These are phyloP conservation scores for Virgularia gustaviana DNA, from an alignment of 92 coral and sea anemone species.

Conservation along the genomic window DNA sequence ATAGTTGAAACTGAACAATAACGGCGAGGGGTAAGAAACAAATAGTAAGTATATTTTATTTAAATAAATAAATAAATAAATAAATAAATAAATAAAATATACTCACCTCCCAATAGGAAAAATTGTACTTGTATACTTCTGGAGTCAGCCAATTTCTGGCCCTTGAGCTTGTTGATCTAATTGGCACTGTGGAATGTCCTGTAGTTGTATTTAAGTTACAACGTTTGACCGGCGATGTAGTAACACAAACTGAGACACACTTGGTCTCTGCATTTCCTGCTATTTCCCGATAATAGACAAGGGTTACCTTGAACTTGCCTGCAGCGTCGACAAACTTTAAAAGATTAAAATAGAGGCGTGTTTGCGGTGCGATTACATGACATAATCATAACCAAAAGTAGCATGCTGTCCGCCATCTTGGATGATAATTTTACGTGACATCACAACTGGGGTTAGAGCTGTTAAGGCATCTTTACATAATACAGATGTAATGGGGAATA, in stretches of 20 bases:
- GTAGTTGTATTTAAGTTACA: constrained; percentile 18
- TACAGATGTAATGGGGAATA: too few relatives aligned
- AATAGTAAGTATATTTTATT: too few relatives aligned
- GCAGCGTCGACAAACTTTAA: neutral
- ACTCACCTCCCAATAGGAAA: constrained; percentile 11
- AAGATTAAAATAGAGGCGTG: neutral
- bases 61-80: neutral
- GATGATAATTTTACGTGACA: too few relatives aligned
- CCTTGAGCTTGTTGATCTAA: neutral
- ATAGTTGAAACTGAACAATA: too few relatives aligned
- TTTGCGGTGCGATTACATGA: too few relatives aligned
- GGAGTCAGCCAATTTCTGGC: neutral
- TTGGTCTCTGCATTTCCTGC: neutral
- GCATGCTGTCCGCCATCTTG: too few relatives aligned
- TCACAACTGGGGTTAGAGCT: too few relatives aligned
- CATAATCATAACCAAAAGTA: too few relatives aligned
- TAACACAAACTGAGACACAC: constrained; percentile 17
- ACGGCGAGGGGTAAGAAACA: too few relatives aligned
- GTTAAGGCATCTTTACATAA: too few relatives aligned
- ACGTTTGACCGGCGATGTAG: neutral
- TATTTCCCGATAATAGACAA: neutral
- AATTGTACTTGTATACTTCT: neutral
- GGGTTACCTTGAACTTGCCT: neutral
- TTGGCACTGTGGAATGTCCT: neutral
- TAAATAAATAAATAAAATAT: neutral